Base-by-base conservation (phyloP, 2,797 vertebrate species). In the Poeciliopsis gracilis region DNA sequence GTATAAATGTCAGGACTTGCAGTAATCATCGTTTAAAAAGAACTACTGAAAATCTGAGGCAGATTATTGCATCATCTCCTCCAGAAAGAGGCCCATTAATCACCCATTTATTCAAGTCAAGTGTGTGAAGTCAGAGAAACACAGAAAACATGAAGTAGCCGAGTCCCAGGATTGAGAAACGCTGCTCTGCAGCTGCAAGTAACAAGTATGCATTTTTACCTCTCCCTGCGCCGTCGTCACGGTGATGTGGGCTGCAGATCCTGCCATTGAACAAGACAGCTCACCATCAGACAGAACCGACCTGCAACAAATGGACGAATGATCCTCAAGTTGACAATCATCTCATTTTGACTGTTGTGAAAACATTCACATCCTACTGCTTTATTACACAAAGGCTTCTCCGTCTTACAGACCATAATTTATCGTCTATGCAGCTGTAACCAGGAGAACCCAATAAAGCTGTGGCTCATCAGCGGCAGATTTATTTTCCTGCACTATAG, bases 161-260 rank as follows among this genome's bases (percentile, higher is more conserved):
- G 53, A 57, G 11, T n/a, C 25, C 11, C n/a, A 8, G 57, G 57
- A 15, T 1, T 33, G 57, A 61, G 11, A 61, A 61, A 28, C 57
- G 30, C 59, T 20, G 15, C 9, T 67, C 36, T 25, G 4, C 33
- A 41, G 63, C 63, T 67, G 20, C 38, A 69, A n/a, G 61, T 23
- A 66, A 20, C 33, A 66, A 6, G 13, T 1, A 67, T 25, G 38
- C 5, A 20, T 16, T 43, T 28, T n/a, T 93, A 97, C 97, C 95
- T 96, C 92, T 66, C 97, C 97, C 79, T 87, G 94, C 55, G 93
- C 94, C n/a, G 96, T 94, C 8, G 96, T 96, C 46, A 97, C 96
- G 2, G 96, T 95, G 77, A 95, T 43, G 82, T 93, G 81, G 41
- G 93, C 79, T 66, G 89, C 73, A 46, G 91, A 90, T 72, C 81